Conservation (phyloP, 2,797 vertebrate genomes). For the Trematomus bernacchii region DNA sequence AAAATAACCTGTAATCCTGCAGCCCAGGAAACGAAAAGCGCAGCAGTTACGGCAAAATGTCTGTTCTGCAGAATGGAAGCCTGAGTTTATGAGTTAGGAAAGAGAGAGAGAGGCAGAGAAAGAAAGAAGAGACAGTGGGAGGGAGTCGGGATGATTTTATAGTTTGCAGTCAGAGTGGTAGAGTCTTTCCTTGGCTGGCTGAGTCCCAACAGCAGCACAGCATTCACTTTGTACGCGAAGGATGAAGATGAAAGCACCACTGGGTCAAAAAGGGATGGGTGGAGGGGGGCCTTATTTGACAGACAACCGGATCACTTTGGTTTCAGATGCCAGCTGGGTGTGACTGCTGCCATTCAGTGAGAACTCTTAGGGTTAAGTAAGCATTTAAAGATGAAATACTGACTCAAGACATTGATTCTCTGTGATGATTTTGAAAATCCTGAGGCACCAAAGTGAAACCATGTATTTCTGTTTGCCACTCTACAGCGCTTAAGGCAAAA, state of each 20-base stretch:
- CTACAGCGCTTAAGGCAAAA: constrained; percentile 45
- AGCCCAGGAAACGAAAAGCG: constrained; percentile 75
- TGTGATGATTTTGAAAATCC: constrained; percentile 64
- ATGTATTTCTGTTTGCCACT: constrained; percentile 11
- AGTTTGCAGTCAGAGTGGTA: constrained; percentile 63
- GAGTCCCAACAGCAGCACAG: constrained; percentile 72
- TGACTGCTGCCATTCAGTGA: constrained; percentile 47
- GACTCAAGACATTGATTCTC: constrained; percentile 63
- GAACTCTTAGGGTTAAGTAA: constrained; percentile 49
- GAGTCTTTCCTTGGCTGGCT: constrained; percentile 71
- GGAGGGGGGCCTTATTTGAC: constrained; percentile 52
- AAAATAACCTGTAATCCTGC: constrained; percentile 80
- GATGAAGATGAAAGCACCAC: constrained; percentile 72
- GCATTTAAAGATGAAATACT: constrained; percentile 71
- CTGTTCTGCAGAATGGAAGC: constrained; percentile 72
- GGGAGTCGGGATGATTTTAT: constrained; percentile 55
- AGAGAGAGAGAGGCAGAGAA: constrained; percentile 34
- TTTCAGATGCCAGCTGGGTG: constrained; percentile 47
- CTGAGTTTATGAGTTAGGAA: constrained; percentile 66
- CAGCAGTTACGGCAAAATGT: constrained; percentile 76
- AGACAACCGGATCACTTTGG: constrained; percentile 60
- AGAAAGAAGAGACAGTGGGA: constrained; percentile 29
- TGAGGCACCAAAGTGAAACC: constrained; percentile 41
- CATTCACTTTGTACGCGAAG: constrained; percentile 74
- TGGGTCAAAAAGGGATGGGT: constrained; percentile 63